Conservation (phyloP, 2,888 invertebrate genomes). For the Furcula furcula region DNA sequence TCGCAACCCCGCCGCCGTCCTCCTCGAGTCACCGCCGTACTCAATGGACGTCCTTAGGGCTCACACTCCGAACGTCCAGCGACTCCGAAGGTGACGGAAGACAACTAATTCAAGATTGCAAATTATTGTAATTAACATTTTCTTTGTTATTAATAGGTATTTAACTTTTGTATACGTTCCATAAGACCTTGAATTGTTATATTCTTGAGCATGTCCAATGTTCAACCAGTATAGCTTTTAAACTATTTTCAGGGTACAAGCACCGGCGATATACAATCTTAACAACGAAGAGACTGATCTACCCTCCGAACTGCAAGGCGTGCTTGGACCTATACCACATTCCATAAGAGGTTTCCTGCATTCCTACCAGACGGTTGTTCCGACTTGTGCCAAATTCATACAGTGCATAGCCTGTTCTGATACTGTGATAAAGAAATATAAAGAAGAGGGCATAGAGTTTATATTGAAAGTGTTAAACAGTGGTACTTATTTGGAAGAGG, state of each 20-base stretch:
- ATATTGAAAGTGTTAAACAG: constrained; percentile 90
- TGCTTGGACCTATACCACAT: constrained; percentile 94
- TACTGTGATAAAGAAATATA: constrained; percentile 55
- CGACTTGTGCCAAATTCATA: constrained; percentile 92
- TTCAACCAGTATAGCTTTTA: background rate
- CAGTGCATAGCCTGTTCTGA: constrained; percentile 97
- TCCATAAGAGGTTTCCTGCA: constrained; percentile 96
- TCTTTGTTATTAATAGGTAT: too few relatives aligned
- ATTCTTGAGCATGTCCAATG: too few relatives aligned
- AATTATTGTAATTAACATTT: too few relatives aligned
- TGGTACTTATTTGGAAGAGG: constrained; percentile 90
- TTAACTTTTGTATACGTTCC: too few relatives aligned
- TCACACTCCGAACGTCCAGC: too few relatives aligned
- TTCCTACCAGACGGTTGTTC: constrained; percentile 89
- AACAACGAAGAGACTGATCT: constrained; percentile 47
- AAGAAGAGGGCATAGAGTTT: constrained; percentile 84
- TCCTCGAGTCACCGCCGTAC: too few relatives aligned
- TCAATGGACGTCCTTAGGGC: too few relatives aligned
- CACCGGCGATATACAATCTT: constrained; percentile 84
- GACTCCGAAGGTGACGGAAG: too few relatives aligned
- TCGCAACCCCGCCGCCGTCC: too few relatives aligned
- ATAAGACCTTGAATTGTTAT: too few relatives aligned
- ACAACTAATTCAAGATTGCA: too few relatives aligned
- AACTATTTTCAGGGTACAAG: constrained; percentile 77
- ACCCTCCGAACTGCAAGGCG: constrained; percentile 72